Evolutionary conservation across 2,797 vertebrate species (phyloP), one percentile per base, ranked within the genome.

Genomic region (Cossypha niveicapilla): DNA sequence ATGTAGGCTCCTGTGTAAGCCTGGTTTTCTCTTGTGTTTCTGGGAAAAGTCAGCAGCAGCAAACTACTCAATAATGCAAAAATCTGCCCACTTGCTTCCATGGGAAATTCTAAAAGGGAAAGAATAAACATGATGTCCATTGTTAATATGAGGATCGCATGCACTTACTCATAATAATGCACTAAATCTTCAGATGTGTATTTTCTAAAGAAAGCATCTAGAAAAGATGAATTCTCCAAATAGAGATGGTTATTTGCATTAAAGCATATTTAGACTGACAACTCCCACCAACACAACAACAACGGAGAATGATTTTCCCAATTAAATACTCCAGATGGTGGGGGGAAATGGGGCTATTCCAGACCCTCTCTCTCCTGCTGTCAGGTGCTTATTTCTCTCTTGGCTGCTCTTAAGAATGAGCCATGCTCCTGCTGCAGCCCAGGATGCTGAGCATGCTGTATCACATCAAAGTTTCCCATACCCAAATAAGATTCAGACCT

Each of bases 71-170:
- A 86, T 94, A 91, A 83, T 48, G 77, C 63, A 95, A 92, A 91
- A 94, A 89, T 80, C 85, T 90, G 85, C 66, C 89, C 87, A 80
- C 91, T 84, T 82, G 94, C 97, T 97, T 96, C 96, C 96, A 96
- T 92, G 94, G 96, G 93, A 94, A 97, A 92, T 91, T 86, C 79
- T 77, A 81, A 86, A 93, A 96, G 67, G 21, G 9, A 92, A 94
- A 87, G 47, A 73, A 79, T 85, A 96, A 96, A 88, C 94, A 88
- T 53, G 75, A 91, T 19, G 13, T 90, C 88, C 71, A 50, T 58
- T 86, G 90, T 91, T 91, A 91, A 91, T 58, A 84, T 8, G 42
- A 90, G 50, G 88, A 83, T 71, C 91, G 24, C 56, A 78, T 76
- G 88, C 92, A 91, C 92, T 97, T 96, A 96, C 90, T 97, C 94